phyloP scores from a whole-genome alignment of 2,113 vertebrate species.

The Dromas ardeola region DNA sequence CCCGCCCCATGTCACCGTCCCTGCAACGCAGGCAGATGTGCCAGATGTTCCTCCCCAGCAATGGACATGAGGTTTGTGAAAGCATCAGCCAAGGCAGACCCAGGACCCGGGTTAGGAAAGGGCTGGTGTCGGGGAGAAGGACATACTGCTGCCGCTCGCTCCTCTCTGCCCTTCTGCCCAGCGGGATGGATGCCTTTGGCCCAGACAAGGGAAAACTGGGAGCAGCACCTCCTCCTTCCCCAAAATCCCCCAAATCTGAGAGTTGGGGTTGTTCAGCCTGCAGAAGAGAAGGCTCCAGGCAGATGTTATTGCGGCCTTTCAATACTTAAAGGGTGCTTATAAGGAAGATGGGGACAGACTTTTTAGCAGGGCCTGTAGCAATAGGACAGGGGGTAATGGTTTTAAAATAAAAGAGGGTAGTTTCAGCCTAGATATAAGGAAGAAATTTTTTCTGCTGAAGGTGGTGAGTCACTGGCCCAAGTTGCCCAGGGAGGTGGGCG shows the following conservation, averaged over 20 bases:
- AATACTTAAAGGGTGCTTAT: no score
- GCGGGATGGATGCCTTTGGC: neutral
- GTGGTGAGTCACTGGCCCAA: neutral
- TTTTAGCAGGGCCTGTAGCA: no score
- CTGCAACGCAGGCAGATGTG: neutral
- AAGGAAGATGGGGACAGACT: neutral
- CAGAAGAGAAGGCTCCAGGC: neutral
- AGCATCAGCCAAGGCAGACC: neutral
- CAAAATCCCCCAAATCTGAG: neutral
- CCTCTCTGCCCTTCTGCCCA: no score
- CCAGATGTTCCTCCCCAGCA: neutral
- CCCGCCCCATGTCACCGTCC: fast-evolving
- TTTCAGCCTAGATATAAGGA: no score
- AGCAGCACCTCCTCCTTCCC: neutral
- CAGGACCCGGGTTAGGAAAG: fast-evolving
- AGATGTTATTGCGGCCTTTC: neutral
- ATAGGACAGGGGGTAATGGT: no score
- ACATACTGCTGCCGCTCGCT: fast-evolving
- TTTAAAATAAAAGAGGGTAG: neutral
- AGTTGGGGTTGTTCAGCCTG: neutral
- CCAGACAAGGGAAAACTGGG: neutral
- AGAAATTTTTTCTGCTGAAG: fast-evolving
- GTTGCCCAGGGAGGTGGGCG: neutral
- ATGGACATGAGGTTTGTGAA: fast-evolving
- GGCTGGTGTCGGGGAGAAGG: fast-evolving